Percentiles rank a stretch among this genome's conserved stretches.
These are phyloP conservation scores for Adoxophyes honmai DNA, from an alignment of 1,140 invertebrate species.

Conservation along the genomic window DNA sequence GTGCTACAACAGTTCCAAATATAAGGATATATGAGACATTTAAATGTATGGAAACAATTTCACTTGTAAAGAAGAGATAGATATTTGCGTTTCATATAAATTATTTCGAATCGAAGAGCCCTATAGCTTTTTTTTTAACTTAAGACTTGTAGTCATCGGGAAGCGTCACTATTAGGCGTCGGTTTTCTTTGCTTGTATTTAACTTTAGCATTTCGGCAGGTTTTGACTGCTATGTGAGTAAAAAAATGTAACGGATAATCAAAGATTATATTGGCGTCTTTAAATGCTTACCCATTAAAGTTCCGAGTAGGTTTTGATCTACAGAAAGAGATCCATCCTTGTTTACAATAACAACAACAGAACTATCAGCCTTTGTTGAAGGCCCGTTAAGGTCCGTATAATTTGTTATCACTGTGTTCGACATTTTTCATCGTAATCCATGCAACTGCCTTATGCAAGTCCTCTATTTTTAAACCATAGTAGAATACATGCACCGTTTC, in stretches of 20 bases:
- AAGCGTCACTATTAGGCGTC: slow-evolving; percentile 2
- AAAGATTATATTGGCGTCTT: background rate
- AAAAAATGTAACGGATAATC: too few relatives aligned
- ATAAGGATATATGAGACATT: too few relatives aligned
- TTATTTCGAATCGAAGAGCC: too few relatives aligned
- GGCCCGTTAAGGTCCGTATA: slow-evolving; percentile 74
- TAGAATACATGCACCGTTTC: slow-evolving; percentile 58
- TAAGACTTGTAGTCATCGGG: too few relatives aligned
- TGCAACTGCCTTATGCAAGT: slow-evolving; percentile 47
- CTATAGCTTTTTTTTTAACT: too few relatives aligned
- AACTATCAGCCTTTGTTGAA: slow-evolving; percentile 69
- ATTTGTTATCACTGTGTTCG: slow-evolving; percentile 75
- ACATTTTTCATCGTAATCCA: slow-evolving; percentile 64
- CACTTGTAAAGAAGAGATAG: too few relatives aligned
- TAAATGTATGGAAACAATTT: too few relatives aligned
- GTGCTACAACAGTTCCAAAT: too few relatives aligned
- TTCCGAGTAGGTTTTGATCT: slow-evolving; percentile 83
- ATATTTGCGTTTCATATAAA: too few relatives aligned
- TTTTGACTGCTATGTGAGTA: too few relatives aligned
- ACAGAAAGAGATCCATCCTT: slow-evolving; percentile 85
- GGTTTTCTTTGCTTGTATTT: background rate
- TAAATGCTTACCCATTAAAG: slow-evolving; percentile 80
- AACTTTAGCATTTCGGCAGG: too few relatives aligned
- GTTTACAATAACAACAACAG: slow-evolving; percentile 84
- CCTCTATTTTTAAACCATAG: slow-evolving; percentile 67